These are phyloP conservation scores for Plebejus melissa DNA, from an alignment of 2,888 invertebrate species.

Conservation along the genomic window DNA sequence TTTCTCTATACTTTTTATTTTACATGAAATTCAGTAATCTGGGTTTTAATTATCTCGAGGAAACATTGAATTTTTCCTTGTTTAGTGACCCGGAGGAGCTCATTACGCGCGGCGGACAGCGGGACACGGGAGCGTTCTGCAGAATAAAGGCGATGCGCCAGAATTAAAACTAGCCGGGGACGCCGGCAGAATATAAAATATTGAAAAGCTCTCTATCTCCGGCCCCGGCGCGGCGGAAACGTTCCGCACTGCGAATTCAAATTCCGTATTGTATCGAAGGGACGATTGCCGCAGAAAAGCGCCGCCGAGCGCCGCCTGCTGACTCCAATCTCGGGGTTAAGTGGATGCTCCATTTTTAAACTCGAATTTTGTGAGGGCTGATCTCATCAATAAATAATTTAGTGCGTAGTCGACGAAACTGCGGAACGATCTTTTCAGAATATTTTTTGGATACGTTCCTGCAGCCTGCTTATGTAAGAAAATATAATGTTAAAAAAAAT, in stretches of 20 bases:
- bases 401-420: slow-evolving; percentile 6
- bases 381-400: slow-evolving; percentile 14
- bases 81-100: slow-evolving; percentile 15
- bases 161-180: slow-evolving; percentile 41
- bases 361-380: slow-evolving; percentile 9
- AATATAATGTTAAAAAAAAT: neutral
- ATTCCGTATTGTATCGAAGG: slow-evolving; percentile 53
- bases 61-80: slow-evolving; percentile 15
- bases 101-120: slow-evolving; percentile 15
- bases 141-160: slow-evolving; percentile 29
- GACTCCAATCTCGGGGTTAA: slow-evolving; percentile 31
- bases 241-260: slow-evolving; percentile 49
- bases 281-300: slow-evolving; percentile 29
- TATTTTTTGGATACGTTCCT: neutral
- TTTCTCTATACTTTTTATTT: neutral
- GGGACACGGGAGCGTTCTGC: slow-evolving; percentile 4
- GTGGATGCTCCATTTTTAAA: slow-evolving; percentile 27
- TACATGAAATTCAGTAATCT: neutral
- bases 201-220: slow-evolving; percentile 38
- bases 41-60: slow-evolving; percentile 1
- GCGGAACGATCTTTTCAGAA: neutral
- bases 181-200: slow-evolving; percentile 41
- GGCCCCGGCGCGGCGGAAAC: slow-evolving; percentile 41
- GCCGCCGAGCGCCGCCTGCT: slow-evolving; percentile 23
- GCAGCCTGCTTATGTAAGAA: neutral